These are phyloP conservation scores for Eunapius fragilis DNA, from an alignment of 37 sponge, comb jelly and placozoan genomes.

Conservation along the genomic window DNA sequence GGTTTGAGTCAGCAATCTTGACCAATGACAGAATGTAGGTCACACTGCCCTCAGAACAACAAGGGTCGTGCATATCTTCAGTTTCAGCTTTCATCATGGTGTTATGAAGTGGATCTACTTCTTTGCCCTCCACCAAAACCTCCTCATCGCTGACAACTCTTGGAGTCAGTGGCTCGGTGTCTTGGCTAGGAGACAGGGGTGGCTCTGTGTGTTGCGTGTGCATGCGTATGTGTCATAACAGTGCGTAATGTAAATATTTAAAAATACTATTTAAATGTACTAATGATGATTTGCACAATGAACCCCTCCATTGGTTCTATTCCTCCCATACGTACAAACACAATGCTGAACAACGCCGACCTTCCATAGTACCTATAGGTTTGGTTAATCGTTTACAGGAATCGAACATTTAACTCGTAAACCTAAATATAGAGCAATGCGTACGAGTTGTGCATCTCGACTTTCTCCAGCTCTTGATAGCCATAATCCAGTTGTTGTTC, in stretches of 20 bases:
- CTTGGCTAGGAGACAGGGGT: background rate
- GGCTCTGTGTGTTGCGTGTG: background rate
- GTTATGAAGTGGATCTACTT: background rate
- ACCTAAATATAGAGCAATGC: background rate
- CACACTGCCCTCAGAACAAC: constrained; percentile 59
- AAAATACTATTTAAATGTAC: no score
- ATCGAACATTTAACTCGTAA: background rate
- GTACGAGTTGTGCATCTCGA: background rate
- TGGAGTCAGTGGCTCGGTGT: background rate
- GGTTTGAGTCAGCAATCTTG: constrained; percentile 21
- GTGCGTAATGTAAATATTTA: no score
- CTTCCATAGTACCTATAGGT: background rate
- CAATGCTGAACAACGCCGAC: background rate
- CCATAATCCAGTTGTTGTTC: background rate
- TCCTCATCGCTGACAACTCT: background rate
- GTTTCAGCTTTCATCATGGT: background rate
- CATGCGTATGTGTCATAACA: no score
- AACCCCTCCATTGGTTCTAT: no score
- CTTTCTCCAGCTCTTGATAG: background rate
- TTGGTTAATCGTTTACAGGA: background rate
- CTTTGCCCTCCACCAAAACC: constrained; percentile 14
- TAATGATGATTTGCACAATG: no score
- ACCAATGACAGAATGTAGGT: constrained; percentile 20
- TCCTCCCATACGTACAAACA: no score
- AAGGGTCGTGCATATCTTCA: constrained; percentile 48